These are phyloP conservation scores for Vidua chalybeata DNA, from an alignment of 2,113 vertebrate genomes.

Conservation along the genomic window DNA sequence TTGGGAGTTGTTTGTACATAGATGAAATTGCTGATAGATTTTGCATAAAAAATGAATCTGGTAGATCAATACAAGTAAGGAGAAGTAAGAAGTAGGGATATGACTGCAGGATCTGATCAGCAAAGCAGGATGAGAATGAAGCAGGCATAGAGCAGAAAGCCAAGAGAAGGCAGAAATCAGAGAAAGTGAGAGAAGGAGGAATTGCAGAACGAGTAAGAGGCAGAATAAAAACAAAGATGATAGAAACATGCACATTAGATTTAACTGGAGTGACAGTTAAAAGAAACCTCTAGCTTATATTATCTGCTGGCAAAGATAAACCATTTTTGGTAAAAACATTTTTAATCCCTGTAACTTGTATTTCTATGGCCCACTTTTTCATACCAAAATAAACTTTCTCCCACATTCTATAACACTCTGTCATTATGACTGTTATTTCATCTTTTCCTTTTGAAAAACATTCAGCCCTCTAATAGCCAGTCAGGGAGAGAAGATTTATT, in stretches of 20 bases:
- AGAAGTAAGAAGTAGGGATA: neutral
- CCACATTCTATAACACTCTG: slow-evolving; percentile 36
- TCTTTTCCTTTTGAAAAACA: slow-evolving; percentile 32
- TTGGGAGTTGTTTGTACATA: neutral
- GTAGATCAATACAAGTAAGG: neutral
- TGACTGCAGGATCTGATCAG: neutral
- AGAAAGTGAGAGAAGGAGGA: slow-evolving; percentile 18
- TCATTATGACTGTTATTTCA: slow-evolving; percentile 51
- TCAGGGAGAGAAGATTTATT: slow-evolving; percentile 15
- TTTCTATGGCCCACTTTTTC: neutral
- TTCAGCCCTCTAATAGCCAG: slow-evolving; percentile 36
- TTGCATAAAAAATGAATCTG: neutral
- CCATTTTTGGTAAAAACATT: slow-evolving; percentile 5
- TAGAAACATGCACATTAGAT: neutral
- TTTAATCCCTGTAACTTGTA: slow-evolving; percentile 38
- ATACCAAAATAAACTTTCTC: slow-evolving; percentile 60
- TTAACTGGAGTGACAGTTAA: neutral
- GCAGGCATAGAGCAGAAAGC: neutral
- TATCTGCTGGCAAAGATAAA: slow-evolving; percentile 23
- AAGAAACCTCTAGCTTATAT: slow-evolving; percentile 15
- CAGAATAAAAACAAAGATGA: neutral
- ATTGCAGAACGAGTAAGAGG: neutral
- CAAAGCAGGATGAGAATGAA: neutral
- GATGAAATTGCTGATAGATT: neutral
- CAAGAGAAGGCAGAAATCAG: slow-evolving; percentile 16